Evolutionary conservation across 2,113 vertebrate genomes (phyloP).

Genomic region (Cyanistes caeruleus): DNA sequence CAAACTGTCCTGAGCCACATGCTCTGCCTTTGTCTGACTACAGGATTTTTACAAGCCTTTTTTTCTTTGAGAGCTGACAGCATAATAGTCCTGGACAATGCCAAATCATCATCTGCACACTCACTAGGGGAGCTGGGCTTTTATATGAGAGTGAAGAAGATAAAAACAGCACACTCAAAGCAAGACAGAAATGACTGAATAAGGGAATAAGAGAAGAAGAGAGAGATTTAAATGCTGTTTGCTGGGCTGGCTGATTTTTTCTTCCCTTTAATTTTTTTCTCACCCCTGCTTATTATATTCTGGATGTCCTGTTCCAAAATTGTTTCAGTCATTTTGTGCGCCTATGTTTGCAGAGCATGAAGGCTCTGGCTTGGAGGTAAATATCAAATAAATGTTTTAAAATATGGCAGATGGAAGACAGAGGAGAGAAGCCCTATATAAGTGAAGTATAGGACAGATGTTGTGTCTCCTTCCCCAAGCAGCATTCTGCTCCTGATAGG

Average conservation of each 20-base stretch:
- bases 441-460: neutral
- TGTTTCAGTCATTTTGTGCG: neutral
- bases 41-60: slow-evolving; percentile 67
- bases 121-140: slow-evolving; percentile 55
- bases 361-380: neutral
- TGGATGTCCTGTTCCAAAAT: slow-evolving; percentile 28
- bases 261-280: neutral
- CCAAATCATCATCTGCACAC: slow-evolving; percentile 70
- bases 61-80: slow-evolving; percentile 62
- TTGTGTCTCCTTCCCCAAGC: neutral
- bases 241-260: neutral
- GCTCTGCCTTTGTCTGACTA: slow-evolving; percentile 66
- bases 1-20: slow-evolving; percentile 46
- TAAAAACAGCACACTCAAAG: slow-evolving; percentile 61
- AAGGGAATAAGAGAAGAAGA: slow-evolving; percentile 28
- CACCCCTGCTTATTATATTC: neutral
- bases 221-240: slow-evolving; percentile 60
- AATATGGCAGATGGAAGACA: neutral
- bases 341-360: neutral
- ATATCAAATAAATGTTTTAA: neutral
- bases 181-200: slow-evolving; percentile 56
- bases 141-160: slow-evolving; percentile 55
- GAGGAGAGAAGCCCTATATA: neutral
- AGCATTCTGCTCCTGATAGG: neutral
- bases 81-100: slow-evolving; percentile 64